Evolutionary conservation across 2,797 vertebrate species (phyloP), one percentile per base, ranked within the genome.

Genomic region (Clamator glandarius): DNA sequence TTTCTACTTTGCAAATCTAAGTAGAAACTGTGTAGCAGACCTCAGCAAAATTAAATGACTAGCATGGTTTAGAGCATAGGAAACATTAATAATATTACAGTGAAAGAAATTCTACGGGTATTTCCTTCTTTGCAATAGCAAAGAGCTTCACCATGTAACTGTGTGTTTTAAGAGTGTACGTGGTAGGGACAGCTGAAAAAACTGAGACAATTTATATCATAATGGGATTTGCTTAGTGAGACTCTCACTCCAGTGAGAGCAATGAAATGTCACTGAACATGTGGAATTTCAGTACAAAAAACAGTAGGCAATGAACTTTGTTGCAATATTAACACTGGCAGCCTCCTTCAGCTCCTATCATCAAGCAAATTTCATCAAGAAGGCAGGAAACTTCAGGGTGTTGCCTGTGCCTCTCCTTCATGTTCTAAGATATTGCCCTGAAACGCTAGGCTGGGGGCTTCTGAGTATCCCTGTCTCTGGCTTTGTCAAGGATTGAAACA

Each of bases 201-300:
- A 29, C 17, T 78, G 85, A 84, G 52, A 16, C 90, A 63, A 82
- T 90, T 81, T 66, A 46, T 90, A 8, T 85, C 42, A 19, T 64
- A 54, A 80, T 20, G 75, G 72, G 52, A 80, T 92, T 95, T 87
- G 15, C 41, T 63, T 90, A 52, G 67, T 77, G 59, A 24, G 59
- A 41, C 90, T 44, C 24, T 84, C 63, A n/a, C 3, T 55, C 23
- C 63, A 70, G 52, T 5, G 44, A 72, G 29, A 82, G 61, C 44
- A 93, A 76, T 6, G 26, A 93, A 96, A 87, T 87, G 74, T 70
- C 70, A 76, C 31, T 61, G 89, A 94, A 85, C 61, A 46, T 8
- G 54, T 61, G 88, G 72, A 68, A 94, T 70, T 92, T 84, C 42
- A 59, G 74, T 79, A 73, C 26, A 82, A 78, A 76, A 91, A 83